A percentile compares a stretch with the other conserved stretches of the same genome.
phyloP scores from a whole-genome alignment of 2,797 vertebrate genomes.

The Esox masquinongy region DNA sequence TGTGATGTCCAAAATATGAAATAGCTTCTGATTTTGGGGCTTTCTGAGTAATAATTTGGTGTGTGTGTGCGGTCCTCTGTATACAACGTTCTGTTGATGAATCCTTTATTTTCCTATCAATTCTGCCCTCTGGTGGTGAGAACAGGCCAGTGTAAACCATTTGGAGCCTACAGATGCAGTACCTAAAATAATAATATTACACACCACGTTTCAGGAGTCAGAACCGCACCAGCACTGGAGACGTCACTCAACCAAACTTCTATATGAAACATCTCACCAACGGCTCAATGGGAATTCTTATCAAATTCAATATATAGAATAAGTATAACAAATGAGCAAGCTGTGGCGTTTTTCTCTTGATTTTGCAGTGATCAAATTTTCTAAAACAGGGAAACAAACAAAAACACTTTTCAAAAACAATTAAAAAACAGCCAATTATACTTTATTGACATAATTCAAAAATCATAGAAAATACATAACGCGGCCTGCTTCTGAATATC shows the following conservation, averaged over 20 bases:
- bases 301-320: too few species aligned
- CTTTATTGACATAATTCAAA: conserved; percentile 63
- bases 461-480: conserved; percentile 42
- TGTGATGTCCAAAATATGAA: neutral
- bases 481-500: conserved; percentile 20
- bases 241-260: too few species aligned
- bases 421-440: conserved; percentile 63
- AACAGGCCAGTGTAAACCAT: neutral
- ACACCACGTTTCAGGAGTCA: too few species aligned
- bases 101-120: neutral
- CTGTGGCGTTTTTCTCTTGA: too few species aligned
- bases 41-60: neutral
- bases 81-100: neutral
- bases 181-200: neutral
- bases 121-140: neutral
- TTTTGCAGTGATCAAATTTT: neutral
- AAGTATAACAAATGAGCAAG: too few species aligned
- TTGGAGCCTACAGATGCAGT: neutral
- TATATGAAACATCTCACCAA: too few species aligned
- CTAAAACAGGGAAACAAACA: neutral
- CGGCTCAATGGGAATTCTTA: too few species aligned
- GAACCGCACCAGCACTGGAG: too few species aligned
- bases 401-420: conserved; percentile 22
- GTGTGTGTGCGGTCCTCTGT: neutral
- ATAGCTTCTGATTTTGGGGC: neutral